These are phyloP conservation scores for Amphilophus citrinellus DNA, from an alignment of 2,113 vertebrate species.

Conservation along the genomic window DNA sequence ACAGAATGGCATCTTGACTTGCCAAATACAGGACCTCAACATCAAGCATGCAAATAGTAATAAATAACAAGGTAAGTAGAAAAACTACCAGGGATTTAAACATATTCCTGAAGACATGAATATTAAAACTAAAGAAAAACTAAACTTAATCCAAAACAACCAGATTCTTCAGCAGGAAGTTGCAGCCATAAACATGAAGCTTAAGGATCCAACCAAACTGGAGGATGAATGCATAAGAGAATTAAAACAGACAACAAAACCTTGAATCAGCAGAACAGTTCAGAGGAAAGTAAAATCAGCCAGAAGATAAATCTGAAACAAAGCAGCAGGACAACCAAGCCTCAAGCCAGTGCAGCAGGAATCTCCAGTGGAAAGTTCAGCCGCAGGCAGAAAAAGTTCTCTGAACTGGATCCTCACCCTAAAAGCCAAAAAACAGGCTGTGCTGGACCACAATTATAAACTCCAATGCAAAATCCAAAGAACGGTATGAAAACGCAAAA, in stretches of 20 bases:
- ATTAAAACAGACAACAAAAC: neutral
- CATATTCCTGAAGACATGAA: neutral
- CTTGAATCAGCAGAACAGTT: neutral
- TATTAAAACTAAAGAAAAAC: neutral
- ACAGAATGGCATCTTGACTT: neutral
- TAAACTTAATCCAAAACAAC: neutral
- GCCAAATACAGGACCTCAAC: neutral
- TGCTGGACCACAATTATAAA: neutral
- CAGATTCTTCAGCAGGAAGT: neutral
- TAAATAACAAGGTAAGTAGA: neutral
- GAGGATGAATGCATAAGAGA: neutral
- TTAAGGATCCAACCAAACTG: neutral
- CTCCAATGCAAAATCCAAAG: neutral
- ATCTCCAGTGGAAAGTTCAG: neutral
- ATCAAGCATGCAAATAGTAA: neutral
- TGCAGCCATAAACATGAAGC: neutral
- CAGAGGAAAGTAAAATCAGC: neutral
- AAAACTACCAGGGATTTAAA: too few species aligned
- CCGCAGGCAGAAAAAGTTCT: neutral
- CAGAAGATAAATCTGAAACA: fast-evolving
- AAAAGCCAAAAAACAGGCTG: fast-evolving
- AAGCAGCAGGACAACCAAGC: neutral
- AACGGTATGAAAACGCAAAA: neutral
- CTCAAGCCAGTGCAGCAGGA: neutral
- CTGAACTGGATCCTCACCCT: too few species aligned